Evolutionary conservation across 2,888 invertebrate species (phyloP).

Genomic region (Agriopis leucophaearia): DNA sequence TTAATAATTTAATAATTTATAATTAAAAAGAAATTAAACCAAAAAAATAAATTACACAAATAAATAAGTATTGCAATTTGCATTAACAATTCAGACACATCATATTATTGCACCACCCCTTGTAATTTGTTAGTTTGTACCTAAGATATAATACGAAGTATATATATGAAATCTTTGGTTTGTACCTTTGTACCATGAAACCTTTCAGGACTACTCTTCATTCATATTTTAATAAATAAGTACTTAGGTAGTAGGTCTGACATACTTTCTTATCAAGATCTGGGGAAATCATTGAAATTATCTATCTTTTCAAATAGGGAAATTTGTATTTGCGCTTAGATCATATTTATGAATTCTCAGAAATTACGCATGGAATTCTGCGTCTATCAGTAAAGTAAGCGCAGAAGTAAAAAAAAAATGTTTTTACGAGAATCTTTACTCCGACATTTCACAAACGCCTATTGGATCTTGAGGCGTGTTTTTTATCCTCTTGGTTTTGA

Average conservation of each 20-base stretch:
- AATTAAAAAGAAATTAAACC: neutral
- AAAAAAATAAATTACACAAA: neutral
- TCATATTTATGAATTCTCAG: neutral
- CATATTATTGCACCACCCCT: neutral
- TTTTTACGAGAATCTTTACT: neutral
- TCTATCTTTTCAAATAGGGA: neutral
- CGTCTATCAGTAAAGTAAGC: too few relatives aligned
- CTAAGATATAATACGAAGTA: too few relatives aligned
- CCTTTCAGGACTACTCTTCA: neutral
- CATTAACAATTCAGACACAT: neutral
- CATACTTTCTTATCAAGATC: conserved; percentile 13
- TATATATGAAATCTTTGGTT: too few relatives aligned
- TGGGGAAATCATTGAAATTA: neutral
- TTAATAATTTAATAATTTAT: too few relatives aligned
- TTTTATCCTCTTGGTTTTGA: neutral
- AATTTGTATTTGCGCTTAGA: too few relatives aligned
- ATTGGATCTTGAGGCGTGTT: neutral
- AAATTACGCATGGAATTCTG: neutral
- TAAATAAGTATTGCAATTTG: too few relatives aligned
- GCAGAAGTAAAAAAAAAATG: too few relatives aligned
- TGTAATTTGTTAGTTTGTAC: neutral
- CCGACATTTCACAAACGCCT: neutral
- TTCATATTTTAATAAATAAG: neutral
- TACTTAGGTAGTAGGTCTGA: neutral
- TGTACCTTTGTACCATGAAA: neutral